Percentiles rank a stretch among this genome's conserved stretches.
Conservation (phyloP, 2,113 vertebrate genomes). For the Pithys albifrons region DNA sequence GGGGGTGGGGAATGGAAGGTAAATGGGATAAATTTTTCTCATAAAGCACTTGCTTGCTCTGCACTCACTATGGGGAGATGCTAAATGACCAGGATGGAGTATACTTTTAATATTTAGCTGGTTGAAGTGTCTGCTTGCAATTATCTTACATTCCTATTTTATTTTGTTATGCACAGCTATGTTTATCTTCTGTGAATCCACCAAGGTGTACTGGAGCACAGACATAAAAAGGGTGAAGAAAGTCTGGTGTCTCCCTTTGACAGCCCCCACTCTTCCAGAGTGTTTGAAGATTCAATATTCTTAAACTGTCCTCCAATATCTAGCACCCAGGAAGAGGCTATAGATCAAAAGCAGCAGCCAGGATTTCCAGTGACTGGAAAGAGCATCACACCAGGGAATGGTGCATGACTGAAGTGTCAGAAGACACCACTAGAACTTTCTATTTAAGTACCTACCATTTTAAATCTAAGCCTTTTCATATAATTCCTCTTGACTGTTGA, state of each 20-base stretch:
- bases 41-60: not conserved
- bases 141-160: not conserved
- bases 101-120: not conserved
- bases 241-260: not conserved
- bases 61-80: not conserved
- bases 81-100: not conserved
- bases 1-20: accelerated
- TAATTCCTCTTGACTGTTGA: not conserved
- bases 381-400: not conserved
- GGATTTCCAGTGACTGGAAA: not conserved
- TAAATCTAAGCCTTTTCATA: not conserved
- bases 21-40: not conserved
- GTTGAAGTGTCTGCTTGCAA: not conserved
- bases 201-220: not conserved
- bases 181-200: not conserved
- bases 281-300: not conserved
- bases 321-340: not conserved
- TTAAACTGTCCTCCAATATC: not conserved
- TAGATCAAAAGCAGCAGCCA: not conserved
- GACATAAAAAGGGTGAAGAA: not conserved
- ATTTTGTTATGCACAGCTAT: not conserved
- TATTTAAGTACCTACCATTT: not conserved
- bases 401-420: not conserved
- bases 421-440: not conserved
- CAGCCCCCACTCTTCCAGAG: accelerated